Base-by-base conservation (phyloP, 2,888 invertebrate genomes). In the Notocelia uddmanniana region DNA sequence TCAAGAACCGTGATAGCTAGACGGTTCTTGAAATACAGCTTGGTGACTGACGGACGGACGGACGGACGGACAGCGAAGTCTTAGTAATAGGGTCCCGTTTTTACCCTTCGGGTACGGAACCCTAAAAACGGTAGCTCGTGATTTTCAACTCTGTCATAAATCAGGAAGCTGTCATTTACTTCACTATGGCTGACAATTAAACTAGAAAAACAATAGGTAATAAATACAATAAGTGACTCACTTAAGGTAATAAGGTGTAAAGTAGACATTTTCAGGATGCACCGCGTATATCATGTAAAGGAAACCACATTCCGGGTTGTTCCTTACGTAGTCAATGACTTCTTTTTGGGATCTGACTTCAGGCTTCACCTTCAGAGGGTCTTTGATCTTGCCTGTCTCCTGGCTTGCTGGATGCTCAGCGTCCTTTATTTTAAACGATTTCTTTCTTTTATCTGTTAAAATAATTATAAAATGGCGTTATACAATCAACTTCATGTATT, bases 221-320 rank as follows among this genome's bases (percentile, higher is more conserved):
- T n/a, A n/a, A n/a, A n/a, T n/a, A n/a, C n/a, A n/a, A n/a, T n/a
- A n/a, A n/a, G n/a, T n/a, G 26, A 85, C 92, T 92, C 88, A 97
- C 96, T 94, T 95, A 45, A 97, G 91, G 73, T 96, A 96, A 81
- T 97, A 97, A 0, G 97, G 97, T 3, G 96, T 96, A 76, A 96
- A 97, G 80, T 95, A 95, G 77, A 96, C 95, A 74, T 96, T 97
- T 5, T 95, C 95, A 70, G 95, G 95, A n/a, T 96, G 95, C 1
- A 96, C 96, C 52, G 96, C 96, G 77, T 97, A 97, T 9, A 95
- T 94, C 93, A 98, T 95, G 83, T 98, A 98, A 5, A 97, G 94
- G 83, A 97, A 98, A 9, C 94, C 95, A 68, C 95, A 92, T n/a
- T 94, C 91, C 0, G 94, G 94, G 74, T 95, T 90, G 1, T 84